A percentile compares a stretch with the other conserved stretches of the same genome.
These are phyloP conservation scores for Heliocidaris tuberculata DNA, from an alignment of 35 echinoderm and acorn worm species.

Conservation along the genomic window DNA sequence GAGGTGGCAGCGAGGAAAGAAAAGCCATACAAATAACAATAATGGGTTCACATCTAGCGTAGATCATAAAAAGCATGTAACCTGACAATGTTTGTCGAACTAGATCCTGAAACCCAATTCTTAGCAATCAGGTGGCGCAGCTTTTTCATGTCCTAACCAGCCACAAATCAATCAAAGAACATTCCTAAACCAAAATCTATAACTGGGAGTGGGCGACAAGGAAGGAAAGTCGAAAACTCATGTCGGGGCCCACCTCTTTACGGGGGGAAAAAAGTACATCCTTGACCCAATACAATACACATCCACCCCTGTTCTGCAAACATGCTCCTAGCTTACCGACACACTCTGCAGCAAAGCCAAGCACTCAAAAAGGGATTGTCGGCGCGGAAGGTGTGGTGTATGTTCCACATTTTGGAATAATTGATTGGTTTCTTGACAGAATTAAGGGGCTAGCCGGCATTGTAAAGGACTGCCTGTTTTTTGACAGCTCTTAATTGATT, in stretches of 20 bases:
- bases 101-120: not conserved
- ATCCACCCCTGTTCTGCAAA: not conserved
- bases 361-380: not conserved
- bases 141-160: not conserved
- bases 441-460: not conserved
- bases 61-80: not conserved
- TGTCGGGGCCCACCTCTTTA: not conserved
- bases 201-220: not conserved
- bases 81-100: not conserved
- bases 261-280: not conserved
- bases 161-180: not conserved
- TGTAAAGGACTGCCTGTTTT: not conserved
- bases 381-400: not conserved
- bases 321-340: not conserved
- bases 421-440: not conserved
- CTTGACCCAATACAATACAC: conserved; percentile 1
- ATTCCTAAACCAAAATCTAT: not conserved
- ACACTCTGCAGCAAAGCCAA: not conserved
- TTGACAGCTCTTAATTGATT: not conserved
- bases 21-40: no score
- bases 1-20: no score
- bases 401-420: not conserved
- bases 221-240: not conserved
- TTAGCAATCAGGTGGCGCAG: not conserved
- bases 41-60: no score